A percentile compares a stretch with the other conserved stretches of the same genome.
phyloP scores from a whole-genome alignment of 2,113 vertebrate species.

The Mesoclemmys tuberculata region DNA sequence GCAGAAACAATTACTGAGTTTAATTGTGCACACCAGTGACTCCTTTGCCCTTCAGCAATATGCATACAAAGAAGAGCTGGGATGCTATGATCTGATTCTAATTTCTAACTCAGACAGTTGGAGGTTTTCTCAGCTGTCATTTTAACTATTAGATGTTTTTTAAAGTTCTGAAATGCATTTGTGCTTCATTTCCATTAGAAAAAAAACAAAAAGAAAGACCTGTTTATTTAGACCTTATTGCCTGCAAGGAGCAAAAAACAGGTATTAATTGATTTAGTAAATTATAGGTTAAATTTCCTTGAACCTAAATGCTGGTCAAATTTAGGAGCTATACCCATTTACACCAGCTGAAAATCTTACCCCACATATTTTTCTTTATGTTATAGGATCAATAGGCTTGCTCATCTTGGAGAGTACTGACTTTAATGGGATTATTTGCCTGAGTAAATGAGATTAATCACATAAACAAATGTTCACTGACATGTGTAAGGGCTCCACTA shows the following conservation, averaged over 20 bases:
- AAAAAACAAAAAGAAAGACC: conserved; percentile 21
- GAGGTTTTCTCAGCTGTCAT: neutral
- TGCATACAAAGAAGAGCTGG: accelerated
- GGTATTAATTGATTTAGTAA: conserved; percentile 5
- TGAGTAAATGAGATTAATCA: neutral
- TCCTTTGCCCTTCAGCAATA: neutral
- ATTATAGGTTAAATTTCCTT: neutral
- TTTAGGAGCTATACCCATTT: conserved; percentile 23
- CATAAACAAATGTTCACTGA: neutral
- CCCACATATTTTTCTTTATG: conserved; percentile 6
- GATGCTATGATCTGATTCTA: accelerated
- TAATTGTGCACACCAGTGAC: accelerated
- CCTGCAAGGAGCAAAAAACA: conserved; percentile 7
- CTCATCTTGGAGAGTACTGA: neutral
- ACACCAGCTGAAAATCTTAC: conserved; percentile 4
- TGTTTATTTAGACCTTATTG: neutral
- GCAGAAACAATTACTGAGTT: neutral
- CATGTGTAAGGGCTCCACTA: neutral
- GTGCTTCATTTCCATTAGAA: neutral
- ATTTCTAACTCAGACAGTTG: accelerated
- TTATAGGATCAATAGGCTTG: neutral
- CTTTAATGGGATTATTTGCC: neutral
- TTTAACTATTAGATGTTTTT: neutral
- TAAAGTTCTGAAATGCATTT: neutral
- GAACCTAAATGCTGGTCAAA: neutral